Conservation (phyloP, 2,113 vertebrate species). For the Pyxicephalus adspersus region DNA sequence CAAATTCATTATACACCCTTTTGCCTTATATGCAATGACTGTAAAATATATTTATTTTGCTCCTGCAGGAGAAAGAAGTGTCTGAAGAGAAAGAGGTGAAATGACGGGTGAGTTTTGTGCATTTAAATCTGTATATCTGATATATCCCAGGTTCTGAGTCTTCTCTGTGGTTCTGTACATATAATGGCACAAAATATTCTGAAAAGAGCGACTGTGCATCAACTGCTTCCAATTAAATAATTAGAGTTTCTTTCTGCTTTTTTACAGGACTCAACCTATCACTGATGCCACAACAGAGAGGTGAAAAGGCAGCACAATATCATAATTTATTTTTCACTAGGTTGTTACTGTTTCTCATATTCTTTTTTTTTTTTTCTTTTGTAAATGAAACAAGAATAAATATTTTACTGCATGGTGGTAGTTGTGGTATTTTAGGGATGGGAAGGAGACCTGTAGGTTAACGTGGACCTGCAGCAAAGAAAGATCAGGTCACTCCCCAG, state of each 20-base stretch:
- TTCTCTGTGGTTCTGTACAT: too few relatives aligned
- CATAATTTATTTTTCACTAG: background rate
- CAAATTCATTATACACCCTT: too few relatives aligned
- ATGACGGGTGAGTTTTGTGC: background rate
- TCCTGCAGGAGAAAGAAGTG: constrained; percentile 42
- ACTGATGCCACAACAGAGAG: background rate
- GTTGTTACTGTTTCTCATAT: background rate
- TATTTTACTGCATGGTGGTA: constrained; percentile 5
- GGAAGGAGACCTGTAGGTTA: too few relatives aligned
- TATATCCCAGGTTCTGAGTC: too few relatives aligned
- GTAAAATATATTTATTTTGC: background rate
- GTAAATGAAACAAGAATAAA: constrained; percentile 22
- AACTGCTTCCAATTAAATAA: background rate
- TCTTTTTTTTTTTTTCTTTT: background rate
- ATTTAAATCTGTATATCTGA: too few relatives aligned
- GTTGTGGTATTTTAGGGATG: background rate
- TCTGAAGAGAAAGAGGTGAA: constrained; percentile 31
- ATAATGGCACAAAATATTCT: too few relatives aligned
- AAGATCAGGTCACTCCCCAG: too few relatives aligned
- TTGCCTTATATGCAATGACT: too few relatives aligned
- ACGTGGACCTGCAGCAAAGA: too few relatives aligned
- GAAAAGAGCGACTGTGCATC: too few relatives aligned
- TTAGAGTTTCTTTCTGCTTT: background rate
- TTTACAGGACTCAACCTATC: background rate
- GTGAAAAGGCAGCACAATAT: background rate